Evolutionary conservation across 2,797 vertebrate genomes (phyloP), one percentile per base, ranked within the genome.

Genomic region (Gymnopithys bicolor): DNA sequence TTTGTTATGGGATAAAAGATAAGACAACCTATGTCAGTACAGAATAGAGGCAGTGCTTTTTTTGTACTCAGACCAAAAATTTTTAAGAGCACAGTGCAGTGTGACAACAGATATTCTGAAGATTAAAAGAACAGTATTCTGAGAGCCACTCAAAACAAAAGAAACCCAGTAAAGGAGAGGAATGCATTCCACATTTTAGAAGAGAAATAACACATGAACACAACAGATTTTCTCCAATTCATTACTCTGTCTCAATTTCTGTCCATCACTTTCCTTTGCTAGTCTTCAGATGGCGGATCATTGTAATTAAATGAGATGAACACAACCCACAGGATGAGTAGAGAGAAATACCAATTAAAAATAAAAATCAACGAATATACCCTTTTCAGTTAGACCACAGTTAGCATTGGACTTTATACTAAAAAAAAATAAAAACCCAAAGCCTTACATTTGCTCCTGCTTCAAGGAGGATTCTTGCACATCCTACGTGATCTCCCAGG

Each of bases 401-500:
- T 48, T 48, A 93, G n/a, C 45, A 33, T 0, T 83, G 23, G 21
- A 59, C 28, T 81, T 80, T 41, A 69, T 27, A 33, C 10, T 27
- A 22, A 32, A 43, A 14, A 58, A 70, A 59, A 21, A 4, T 22
- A 21, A 32, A 62, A 63, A 43, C 23, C 16, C 21, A 21, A 53
- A n/a, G 53, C 97, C 99, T 99, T 98, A 99, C 99, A 88, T 99
- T 99, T 64, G 99, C 99, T 97, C 99, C 99, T 45, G 99, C 99
- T 95, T 99, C 98, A 48, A 99, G 98, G 89, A 99, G 98, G 51
- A 98, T 98, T 96, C 98, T 98, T 88, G 98, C 98, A 96, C 99
- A 99, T 21, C 98, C 98, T 18, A 98, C 98, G 0, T 99, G 99
- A 96, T 98, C 98, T 85, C 98, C 99, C 24, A 99, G 96, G 95